A percentile compares a stretch with the other conserved stretches of the same genome.
Evolutionary conservation across 2,797 vertebrate genomes (phyloP).

Genomic region (Brotogeris chrysoptera): DNA sequence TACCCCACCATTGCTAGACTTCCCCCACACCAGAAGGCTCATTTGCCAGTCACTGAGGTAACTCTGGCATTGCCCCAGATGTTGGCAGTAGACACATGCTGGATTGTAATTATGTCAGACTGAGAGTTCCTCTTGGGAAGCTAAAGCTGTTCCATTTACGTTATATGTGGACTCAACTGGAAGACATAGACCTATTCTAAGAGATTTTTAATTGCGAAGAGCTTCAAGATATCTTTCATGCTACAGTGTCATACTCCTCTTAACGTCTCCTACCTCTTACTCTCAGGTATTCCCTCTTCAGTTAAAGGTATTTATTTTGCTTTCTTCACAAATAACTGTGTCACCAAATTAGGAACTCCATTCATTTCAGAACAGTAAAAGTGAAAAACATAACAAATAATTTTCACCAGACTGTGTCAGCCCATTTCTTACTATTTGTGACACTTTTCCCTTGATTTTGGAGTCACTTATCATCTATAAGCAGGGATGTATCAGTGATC

Average conservation of each 20-base stretch:
- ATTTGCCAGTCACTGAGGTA: neutral
- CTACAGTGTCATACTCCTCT: neutral
- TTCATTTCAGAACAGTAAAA: neutral
- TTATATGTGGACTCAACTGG: neutral
- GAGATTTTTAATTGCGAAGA: neutral
- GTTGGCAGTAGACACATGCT: neutral
- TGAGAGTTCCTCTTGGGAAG: neutral
- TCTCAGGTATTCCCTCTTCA: neutral
- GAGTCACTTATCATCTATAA: neutral
- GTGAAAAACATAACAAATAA: neutral
- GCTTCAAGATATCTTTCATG: neutral
- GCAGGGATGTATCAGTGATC: neutral
- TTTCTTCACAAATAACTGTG: neutral
- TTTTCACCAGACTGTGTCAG: neutral
- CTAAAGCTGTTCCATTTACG: neutral
- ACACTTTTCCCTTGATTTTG: neutral
- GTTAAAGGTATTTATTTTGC: neutral
- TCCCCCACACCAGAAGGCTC: neutral
- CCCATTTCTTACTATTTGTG: neutral
- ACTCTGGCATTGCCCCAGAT: neutral
- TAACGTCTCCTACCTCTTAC: neutral
- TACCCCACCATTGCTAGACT: neutral
- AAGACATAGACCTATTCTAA: neutral
- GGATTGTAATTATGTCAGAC: neutral
- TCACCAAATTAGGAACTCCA: neutral